phyloP scores from a whole-genome alignment of 2,888 invertebrate species.

The Glomeris marginata region DNA sequence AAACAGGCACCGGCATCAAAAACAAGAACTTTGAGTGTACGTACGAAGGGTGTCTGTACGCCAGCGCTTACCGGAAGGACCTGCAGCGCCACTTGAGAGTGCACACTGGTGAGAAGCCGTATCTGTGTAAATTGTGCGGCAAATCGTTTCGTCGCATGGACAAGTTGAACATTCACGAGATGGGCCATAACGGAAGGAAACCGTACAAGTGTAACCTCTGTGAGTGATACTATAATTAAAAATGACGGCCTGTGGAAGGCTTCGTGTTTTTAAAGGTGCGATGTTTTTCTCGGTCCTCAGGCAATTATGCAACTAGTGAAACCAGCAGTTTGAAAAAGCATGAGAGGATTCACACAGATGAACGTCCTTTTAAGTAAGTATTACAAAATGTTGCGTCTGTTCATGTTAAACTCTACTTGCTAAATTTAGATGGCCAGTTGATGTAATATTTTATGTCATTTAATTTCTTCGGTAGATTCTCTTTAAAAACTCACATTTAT shows the following conservation, averaged over 20 bases:
- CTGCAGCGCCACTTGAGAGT: conserved; percentile 5
- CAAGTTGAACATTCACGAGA: conserved; percentile 7
- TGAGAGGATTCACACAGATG: conserved; percentile 32
- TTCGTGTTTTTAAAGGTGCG: conserved; percentile 4
- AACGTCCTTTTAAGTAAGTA: conserved; percentile 34
- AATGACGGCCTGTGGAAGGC: neutral
- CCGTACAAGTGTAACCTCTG: conserved; percentile 9
- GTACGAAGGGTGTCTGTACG: conserved; percentile 5
- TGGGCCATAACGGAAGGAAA: conserved; percentile 3
- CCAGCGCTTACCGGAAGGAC: conserved; percentile 9
- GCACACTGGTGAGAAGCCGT: conserved; percentile 11
- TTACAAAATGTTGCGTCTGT: neutral
- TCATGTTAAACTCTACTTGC: too few species aligned
- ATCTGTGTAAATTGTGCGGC: conserved; percentile 2
- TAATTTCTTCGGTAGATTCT: too few species aligned
- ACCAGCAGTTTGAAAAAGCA: conserved; percentile 35
- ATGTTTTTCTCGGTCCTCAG: conserved; percentile 9
- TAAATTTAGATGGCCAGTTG: too few species aligned
- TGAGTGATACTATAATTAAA: neutral
- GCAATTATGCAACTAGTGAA: conserved; percentile 30
- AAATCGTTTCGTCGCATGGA: conserved; percentile 9
- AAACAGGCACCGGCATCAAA: neutral
- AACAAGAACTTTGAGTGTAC: conserved; percentile 1
- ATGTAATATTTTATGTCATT: too few species aligned
- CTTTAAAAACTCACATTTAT: too few species aligned